These are phyloP conservation scores for Aldabrachelys gigantea DNA, from an alignment of 2,113 vertebrate species.

Conservation along the genomic window DNA sequence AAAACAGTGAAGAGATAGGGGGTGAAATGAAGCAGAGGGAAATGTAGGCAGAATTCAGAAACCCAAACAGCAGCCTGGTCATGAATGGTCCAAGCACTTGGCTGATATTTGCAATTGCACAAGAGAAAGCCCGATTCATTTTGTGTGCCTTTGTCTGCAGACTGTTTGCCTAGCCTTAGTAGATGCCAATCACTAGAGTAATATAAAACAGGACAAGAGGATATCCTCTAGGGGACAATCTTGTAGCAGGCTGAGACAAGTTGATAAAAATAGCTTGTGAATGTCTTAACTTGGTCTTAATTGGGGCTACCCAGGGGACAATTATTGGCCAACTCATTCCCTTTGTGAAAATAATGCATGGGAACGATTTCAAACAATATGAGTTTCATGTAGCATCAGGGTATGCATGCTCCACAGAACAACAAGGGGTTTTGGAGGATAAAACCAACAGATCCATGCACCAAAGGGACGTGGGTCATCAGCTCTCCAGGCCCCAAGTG, in stretches of 20 bases:
- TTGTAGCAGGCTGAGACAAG: neutral
- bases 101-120: neutral
- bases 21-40: neutral
- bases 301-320: neutral
- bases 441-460: neutral
- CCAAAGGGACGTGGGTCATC: neutral
- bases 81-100: rapidly evolving
- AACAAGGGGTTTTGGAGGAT: neutral
- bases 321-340: neutral
- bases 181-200: neutral
- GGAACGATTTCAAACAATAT: neutral
- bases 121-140: rapidly evolving
- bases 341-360: neutral
- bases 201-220: neutral
- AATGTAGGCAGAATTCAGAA: neutral
- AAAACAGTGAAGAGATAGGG: neutral
- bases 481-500: neutral
- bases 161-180: neutral
- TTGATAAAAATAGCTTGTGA: neutral
- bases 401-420: neutral
- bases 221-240: neutral
- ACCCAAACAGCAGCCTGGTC: rapidly evolving
- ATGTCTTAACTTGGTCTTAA: neutral
- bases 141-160: neutral
- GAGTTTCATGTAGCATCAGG: neutral